Evolutionary conservation across 2,888 invertebrate species (phyloP), one percentile per base, ranked within the genome.

Genomic region (Argyresthia albistria): DNA sequence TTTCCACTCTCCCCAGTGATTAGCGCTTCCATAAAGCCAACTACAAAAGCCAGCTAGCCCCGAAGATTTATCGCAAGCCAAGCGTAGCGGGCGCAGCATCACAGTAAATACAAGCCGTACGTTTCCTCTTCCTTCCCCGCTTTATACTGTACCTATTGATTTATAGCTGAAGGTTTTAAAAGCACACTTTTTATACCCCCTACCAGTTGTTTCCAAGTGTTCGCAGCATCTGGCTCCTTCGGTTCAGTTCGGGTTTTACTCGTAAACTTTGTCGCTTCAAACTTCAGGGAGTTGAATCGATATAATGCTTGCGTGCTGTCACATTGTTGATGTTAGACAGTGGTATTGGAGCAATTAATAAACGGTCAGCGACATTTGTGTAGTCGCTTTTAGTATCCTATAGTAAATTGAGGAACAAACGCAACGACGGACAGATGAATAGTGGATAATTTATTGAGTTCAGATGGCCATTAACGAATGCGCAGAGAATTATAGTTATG

Each of bases 151-250:
- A 35, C 69, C 77, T 78, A 83, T 86, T 84, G 84, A 86, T 84
- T 84, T 83, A 84, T 77, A 70, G 73, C 74, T 59, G 60, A 65
- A 60, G 76, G 76, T 76, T 83, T 82, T 81, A 81, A 82, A 81
- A 80, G 80, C 76, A 69, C 78, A 80, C 79, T 83, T 84, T 84
- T 84, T 83, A 77, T 76, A 77, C 76, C 75, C 71, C 67, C 63
- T 66, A 65, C 77, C 80, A 78, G 78, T 84, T 84, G 84, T 84
- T 84, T 68, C 75, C 75, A 83, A 84, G 82, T 83, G 84, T 80
- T 78, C 73, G 76, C 70, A 76, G 72, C 84, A 86, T 84, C 83
- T 84, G 84, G 80, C 67, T 74, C 73, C 80, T 79, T 77, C 69
- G 68, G 68, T 70, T 73, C 69, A 68, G 68, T 70, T 73, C 69